Base-by-base conservation (phyloP, 2,797 vertebrate species). In the Dromococcyx pavoninus region DNA sequence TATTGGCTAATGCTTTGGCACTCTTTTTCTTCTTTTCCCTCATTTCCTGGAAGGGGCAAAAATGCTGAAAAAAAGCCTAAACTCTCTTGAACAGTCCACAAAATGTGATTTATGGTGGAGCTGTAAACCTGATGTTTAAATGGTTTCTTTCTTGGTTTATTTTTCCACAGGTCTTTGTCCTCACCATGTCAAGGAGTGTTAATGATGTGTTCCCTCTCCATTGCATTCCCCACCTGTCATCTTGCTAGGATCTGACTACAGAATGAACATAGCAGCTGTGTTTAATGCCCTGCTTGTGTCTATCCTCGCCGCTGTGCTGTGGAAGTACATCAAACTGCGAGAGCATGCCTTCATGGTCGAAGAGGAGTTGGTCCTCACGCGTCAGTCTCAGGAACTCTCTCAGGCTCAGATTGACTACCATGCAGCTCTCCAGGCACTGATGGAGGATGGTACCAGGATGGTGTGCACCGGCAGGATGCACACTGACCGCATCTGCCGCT, bases 391-490 rank as follows among this genome's bases (percentile, higher is more conserved):
- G 70, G 99, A 99, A 62, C 89, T 99, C 53, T 98, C 98, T 1
- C 98, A 98, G 65, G 98, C 97, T 37, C 98, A 93, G 66, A 98
- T 99, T 11, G 99, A 99, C 97, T 99, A 99, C 96, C 98, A 99
- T 1, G 98, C 97, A 6, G 99, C 99, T 57, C 98, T 99, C 83
- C 98, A 98, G 96, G 97, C 97, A 2, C 98, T 99, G 56, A 97
- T 98, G 95, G 98, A 99, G 94, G 98, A 99, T 0, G 99, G 99
- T 75, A 99, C 99, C 14, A 98, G 98, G 93, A 99, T 99, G 99
- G 99, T 99, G 90, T 99, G 99, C 98, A 99, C 99, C 0, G 99
- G 99, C 71, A 99, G 99, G 97, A 99, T 99, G 97, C 99, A 99
- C 97, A 99, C 99, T 0, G 99, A 99, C 96, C 99, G 99, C 56